Conservation (phyloP, 2,888 invertebrate species). For the Nephrotoma appendiculata region DNA sequence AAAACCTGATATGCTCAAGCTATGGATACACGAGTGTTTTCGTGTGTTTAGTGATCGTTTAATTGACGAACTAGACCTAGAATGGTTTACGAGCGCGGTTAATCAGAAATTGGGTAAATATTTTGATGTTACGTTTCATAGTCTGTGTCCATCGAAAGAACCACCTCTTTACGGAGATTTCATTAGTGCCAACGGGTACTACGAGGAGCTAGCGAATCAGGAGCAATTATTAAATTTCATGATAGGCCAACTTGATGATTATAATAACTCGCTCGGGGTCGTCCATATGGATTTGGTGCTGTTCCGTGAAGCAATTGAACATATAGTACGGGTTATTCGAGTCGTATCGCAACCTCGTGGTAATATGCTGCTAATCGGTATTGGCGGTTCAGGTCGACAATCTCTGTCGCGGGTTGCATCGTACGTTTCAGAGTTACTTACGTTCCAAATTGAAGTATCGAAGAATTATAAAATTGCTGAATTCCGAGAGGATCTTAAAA, state of each 20-base stretch:
- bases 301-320: slow-evolving; percentile 76
- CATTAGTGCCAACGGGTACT: slow-evolving; percentile 58
- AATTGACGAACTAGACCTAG: slow-evolving; percentile 64
- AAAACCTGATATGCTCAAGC: slow-evolving; percentile 49
- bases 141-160: slow-evolving; percentile 55
- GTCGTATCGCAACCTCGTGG: slow-evolving; percentile 75
- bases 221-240: slow-evolving; percentile 38
- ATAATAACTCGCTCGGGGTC: slow-evolving; percentile 65
- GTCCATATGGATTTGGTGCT: slow-evolving; percentile 69
- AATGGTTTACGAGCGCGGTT: slow-evolving; percentile 58
- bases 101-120: slow-evolving; percentile 60
- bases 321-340: slow-evolving; percentile 66
- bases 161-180: slow-evolving; percentile 67
- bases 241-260: slow-evolving; percentile 29
- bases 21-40: slow-evolving; percentile 80
- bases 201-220: slow-evolving; percentile 62
- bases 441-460: slow-evolving; percentile 66
- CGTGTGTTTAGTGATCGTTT: slow-evolving; percentile 74
- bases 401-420: slow-evolving; percentile 62
- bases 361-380: slow-evolving; percentile 70
- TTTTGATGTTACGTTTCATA: slow-evolving; percentile 68
- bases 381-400: slow-evolving; percentile 76
- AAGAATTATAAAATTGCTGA: slow-evolving; percentile 62
- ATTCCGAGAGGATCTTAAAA: slow-evolving; percentile 70
- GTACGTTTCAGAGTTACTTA: slow-evolving; percentile 62